These are phyloP conservation scores for Leptopilina syphax DNA, from an alignment of 2,888 invertebrate genomes.

Conservation along the genomic window DNA sequence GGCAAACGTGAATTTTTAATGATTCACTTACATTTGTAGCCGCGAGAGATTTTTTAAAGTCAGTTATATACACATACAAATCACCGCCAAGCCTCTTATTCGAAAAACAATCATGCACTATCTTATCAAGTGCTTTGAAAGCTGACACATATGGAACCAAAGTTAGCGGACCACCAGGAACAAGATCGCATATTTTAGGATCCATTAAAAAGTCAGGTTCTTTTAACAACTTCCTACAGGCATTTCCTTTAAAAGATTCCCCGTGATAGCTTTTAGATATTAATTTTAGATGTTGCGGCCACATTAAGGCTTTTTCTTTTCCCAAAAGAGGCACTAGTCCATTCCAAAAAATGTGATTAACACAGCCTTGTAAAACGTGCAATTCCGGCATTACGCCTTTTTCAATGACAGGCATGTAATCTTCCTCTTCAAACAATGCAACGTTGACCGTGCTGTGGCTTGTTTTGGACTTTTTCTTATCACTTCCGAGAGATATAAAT, in stretches of 20 bases:
- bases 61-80: background rate
- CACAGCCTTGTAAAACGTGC: background rate
- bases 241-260: background rate
- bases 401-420: background rate
- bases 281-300: background rate
- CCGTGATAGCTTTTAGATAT: background rate
- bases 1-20: background rate
- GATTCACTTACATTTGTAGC: background rate
- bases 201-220: background rate
- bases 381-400: background rate
- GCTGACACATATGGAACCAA: background rate
- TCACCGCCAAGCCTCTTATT: background rate
- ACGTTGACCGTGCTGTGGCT: no score
- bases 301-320: background rate
- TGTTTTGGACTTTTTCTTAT: no score
- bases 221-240: background rate
- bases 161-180: background rate
- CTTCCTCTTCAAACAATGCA: no score
- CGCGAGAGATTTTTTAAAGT: background rate
- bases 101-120: background rate
- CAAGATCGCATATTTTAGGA: background rate
- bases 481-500: no score
- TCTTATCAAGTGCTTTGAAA: background rate
- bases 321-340: background rate
- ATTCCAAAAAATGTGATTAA: background rate